phyloP scores from a whole-genome alignment of 1,140 invertebrate genomes.

The Ooceraea biroi region DNA sequence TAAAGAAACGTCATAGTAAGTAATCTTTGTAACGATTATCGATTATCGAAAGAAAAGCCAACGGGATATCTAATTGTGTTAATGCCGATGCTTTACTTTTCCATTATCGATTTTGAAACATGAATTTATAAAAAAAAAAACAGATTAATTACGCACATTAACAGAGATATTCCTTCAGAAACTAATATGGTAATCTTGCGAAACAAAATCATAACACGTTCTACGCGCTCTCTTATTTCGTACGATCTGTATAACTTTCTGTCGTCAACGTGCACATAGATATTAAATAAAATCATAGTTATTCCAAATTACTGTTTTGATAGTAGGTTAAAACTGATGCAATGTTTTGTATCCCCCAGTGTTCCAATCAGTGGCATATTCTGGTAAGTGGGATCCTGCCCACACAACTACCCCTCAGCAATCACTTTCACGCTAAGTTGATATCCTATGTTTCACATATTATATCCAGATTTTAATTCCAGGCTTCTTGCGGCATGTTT shows the following conservation, averaged over 20 bases:
- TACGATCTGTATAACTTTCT: background rate
- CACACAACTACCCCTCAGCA: constrained; percentile 81
- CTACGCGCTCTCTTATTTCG: background rate
- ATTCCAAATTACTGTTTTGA: constrained; percentile 59
- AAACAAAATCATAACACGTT: background rate
- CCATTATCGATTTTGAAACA: constrained; percentile 8
- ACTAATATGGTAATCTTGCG: constrained; percentile 1
- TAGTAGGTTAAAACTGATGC: constrained; percentile 83
- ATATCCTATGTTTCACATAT: constrained; percentile 72
- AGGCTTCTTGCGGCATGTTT: constrained; percentile 81
- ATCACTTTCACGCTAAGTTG: constrained; percentile 84
- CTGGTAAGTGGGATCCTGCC: constrained; percentile 92
- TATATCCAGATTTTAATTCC: constrained; percentile 73
- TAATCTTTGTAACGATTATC: constrained; percentile 76
- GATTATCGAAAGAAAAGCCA: constrained; percentile 42
- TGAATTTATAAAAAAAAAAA: too few species aligned
- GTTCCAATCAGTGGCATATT: constrained; percentile 97
- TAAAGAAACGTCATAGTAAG: constrained; percentile 97
- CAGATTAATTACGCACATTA: background rate
- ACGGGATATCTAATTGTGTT: background rate
- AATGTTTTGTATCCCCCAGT: constrained; percentile 89
- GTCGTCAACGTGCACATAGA: background rate
- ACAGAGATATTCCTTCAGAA: background rate
- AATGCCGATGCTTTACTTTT: background rate
- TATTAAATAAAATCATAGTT: constrained; percentile 50